Conservation (phyloP, 2,797 vertebrate genomes). For the Sebastes kiyomatsui region DNA sequence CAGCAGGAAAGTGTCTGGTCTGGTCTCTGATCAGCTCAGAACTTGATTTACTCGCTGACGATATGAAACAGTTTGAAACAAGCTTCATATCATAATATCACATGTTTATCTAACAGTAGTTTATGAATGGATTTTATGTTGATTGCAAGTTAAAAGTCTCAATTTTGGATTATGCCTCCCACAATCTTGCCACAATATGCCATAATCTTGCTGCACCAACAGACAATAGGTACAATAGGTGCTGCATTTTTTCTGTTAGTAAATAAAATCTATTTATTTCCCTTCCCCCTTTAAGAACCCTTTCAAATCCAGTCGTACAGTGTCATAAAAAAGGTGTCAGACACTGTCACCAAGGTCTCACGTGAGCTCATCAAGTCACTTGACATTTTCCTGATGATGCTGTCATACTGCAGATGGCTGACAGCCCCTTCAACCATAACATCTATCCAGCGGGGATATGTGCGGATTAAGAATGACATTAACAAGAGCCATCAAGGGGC, state of each 20-base stretch:
- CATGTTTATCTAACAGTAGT: background rate
- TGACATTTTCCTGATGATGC: constrained; percentile 46
- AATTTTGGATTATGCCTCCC: background rate
- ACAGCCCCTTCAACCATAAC: constrained; percentile 32
- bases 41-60: background rate
- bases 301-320: background rate
- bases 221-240: background rate
- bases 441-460: constrained; percentile 39
- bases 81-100: background rate
- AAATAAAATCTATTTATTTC: background rate
- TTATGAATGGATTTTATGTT: background rate
- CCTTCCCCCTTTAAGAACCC: background rate
- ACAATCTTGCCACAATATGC: background rate
- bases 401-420: constrained; percentile 61
- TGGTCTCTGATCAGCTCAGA: constrained; percentile 30
- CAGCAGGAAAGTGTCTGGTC: constrained; percentile 37
- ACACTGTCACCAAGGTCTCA: constrained; percentile 18
- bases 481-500: constrained; percentile 43
- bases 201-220: background rate
- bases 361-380: constrained; percentile 39
- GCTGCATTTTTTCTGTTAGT: background rate
- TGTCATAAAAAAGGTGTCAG: background rate
- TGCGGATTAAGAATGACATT: constrained; percentile 45
- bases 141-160: background rate
- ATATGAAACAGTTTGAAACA: background rate